Conservation (phyloP, 2,888 invertebrate genomes). For the Synanthedon andrenaeformis region DNA sequence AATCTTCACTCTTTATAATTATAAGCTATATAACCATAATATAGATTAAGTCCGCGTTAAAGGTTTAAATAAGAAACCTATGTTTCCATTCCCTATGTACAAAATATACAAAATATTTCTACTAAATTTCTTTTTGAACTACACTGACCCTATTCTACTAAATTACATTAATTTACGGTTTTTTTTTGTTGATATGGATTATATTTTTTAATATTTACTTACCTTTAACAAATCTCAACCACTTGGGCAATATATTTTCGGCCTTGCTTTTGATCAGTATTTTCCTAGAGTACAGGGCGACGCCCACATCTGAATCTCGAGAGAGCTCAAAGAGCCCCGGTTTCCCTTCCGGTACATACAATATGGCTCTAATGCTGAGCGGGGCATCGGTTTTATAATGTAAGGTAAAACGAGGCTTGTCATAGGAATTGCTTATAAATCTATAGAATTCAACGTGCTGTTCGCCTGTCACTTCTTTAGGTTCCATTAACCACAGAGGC, state of each 20-base stretch:
- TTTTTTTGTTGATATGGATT: neutral
- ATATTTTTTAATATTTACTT: constrained; percentile 4
- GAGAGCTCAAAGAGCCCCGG: constrained; percentile 93
- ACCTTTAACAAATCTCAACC: constrained; percentile 95
- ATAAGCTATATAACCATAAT: too few species aligned
- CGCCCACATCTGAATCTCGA: constrained; percentile 84
- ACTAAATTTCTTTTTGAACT: too few species aligned
- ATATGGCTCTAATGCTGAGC: constrained; percentile 86
- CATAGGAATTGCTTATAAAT: constrained; percentile 87
- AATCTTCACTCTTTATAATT: too few species aligned
- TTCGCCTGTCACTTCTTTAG: constrained; percentile 85
- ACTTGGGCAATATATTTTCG: constrained; percentile 91
- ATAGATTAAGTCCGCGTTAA: too few species aligned
- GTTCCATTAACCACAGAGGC: constrained; percentile 94
- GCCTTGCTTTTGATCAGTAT: constrained; percentile 93
- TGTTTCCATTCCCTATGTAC: too few species aligned
- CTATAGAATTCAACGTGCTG: constrained; percentile 95
- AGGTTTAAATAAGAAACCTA: too few species aligned
- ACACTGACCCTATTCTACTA: too few species aligned
- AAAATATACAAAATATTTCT: too few species aligned
- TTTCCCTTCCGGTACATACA: constrained; percentile 95
- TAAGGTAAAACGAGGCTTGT: constrained; percentile 87
- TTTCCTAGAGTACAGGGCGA: constrained; percentile 92
- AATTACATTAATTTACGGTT: too few species aligned
- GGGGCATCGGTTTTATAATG: constrained; percentile 96